Evolutionary conservation across 2,113 vertebrate species (phyloP).

Genomic region (Chlorocebus sabaeus): DNA sequence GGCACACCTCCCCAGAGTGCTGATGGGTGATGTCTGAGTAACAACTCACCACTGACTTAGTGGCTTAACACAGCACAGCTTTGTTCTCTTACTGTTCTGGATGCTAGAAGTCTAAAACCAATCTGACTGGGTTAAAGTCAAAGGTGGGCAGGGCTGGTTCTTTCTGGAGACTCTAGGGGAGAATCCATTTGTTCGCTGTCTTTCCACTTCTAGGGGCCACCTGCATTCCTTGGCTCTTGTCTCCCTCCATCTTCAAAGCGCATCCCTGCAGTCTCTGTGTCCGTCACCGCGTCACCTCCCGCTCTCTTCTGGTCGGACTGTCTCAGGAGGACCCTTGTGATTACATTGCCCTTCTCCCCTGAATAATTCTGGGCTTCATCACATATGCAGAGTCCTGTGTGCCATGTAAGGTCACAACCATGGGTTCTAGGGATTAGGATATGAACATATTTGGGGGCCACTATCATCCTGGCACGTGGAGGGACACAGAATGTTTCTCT

Average conservation of each 20-base stretch:
- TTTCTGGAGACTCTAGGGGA: not conserved
- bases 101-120: not conserved
- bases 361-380: not conserved
- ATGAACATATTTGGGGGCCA: not conserved
- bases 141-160: no score
- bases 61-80: not conserved
- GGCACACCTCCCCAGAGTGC: not conserved
- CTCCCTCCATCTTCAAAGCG: no score
- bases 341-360: not conserved
- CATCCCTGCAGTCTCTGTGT: not conserved
- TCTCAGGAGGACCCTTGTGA: not conserved
- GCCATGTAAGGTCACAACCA: not conserved
- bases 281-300: not conserved
- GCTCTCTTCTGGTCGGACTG: accelerated
- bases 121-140: not conserved
- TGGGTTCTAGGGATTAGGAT: not conserved
- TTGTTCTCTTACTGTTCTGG: not conserved
- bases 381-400: not conserved
- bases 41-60: not conserved
- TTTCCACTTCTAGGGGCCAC: not conserved
- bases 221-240: not conserved
- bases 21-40: not conserved
- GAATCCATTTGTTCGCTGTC: not conserved
- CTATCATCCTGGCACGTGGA: not conserved
- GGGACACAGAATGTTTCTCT: not conserved